Percentiles rank a stretch among this genome's conserved stretches.
These are phyloP conservation scores for Gobius niger DNA, from an alignment of 2,113 vertebrate genomes.

Conservation along the genomic window DNA sequence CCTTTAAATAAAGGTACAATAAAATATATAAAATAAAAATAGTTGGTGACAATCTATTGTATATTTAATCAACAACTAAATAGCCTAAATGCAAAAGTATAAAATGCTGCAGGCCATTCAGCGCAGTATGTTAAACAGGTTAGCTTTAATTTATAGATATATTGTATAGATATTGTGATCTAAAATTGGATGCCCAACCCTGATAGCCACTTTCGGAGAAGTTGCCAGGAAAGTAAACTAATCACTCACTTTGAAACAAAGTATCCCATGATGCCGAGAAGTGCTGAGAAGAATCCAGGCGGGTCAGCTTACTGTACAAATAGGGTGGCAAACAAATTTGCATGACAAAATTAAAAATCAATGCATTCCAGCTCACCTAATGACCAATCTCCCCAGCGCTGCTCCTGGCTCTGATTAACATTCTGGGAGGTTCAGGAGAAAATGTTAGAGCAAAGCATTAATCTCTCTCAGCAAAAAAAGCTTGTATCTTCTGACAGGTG, in stretches of 20 bases:
- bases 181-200: not conserved
- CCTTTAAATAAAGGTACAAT: too few relatives aligned
- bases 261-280: slow-evolving; percentile 53
- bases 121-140: too few relatives aligned
- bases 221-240: slow-evolving; percentile 65
- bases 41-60: too few relatives aligned
- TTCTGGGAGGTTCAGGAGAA: slow-evolving; percentile 72
- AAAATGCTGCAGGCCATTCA: too few relatives aligned
- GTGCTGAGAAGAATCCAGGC: slow-evolving; percentile 61
- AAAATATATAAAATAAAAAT: too few relatives aligned
- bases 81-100: too few relatives aligned
- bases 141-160: too few relatives aligned
- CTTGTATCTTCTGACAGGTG: slow-evolving; percentile 81
- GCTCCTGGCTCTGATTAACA: slow-evolving; percentile 77
- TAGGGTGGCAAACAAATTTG: slow-evolving; percentile 74
- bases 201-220: slow-evolving; percentile 23
- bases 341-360: slow-evolving; percentile 81
- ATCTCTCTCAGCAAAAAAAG: slow-evolving; percentile 78
- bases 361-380: slow-evolving; percentile 77
- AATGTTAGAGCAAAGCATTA: slow-evolving; percentile 79
- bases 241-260: slow-evolving; percentile 63
- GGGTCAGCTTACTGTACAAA: slow-evolving; percentile 73
- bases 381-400: slow-evolving; percentile 76
- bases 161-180: not conserved
- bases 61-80: too few relatives aligned